Conservation (phyloP, 1,140 invertebrate genomes). For the Glossosoma conforme region DNA sequence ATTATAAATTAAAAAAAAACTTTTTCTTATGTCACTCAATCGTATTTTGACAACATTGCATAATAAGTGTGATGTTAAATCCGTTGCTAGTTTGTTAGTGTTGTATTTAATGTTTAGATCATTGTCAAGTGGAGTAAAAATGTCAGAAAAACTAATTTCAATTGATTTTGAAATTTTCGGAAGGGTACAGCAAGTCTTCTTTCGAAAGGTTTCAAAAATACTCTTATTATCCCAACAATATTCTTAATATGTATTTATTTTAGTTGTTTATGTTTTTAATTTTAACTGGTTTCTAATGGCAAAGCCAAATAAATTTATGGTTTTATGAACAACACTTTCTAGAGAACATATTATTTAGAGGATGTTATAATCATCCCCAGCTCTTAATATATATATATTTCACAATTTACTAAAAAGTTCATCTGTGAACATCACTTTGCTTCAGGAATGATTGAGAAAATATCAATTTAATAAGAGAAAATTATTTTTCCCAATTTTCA, state of each 20-base stretch:
- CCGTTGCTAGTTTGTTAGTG: too few relatives aligned
- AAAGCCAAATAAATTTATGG: neutral
- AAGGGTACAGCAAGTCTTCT: constrained; percentile 55
- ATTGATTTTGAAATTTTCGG: constrained; percentile 55
- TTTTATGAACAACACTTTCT: neutral
- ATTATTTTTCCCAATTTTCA: too few relatives aligned
- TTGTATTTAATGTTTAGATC: neutral
- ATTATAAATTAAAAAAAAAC: too few relatives aligned
- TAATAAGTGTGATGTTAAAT: too few relatives aligned
- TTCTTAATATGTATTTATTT: neutral
- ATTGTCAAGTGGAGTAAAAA: constrained; percentile 27
- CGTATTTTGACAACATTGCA: too few relatives aligned
- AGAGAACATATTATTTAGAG: constrained; percentile 1
- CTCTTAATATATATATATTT: too few relatives aligned
- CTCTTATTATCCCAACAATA: neutral
- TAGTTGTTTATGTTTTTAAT: neutral
- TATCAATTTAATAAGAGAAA: too few relatives aligned
- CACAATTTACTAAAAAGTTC: too few relatives aligned
- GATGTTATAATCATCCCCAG: too few relatives aligned
- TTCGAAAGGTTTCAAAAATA: constrained; percentile 45
- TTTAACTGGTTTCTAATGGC: neutral
- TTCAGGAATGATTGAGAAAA: too few relatives aligned
- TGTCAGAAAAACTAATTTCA: constrained; percentile 36
- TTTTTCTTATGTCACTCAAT: too few relatives aligned
- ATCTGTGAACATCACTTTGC: too few relatives aligned